Base-by-base conservation (phyloP, 2,113 vertebrate genomes). In the Polypterus senegalus region DNA sequence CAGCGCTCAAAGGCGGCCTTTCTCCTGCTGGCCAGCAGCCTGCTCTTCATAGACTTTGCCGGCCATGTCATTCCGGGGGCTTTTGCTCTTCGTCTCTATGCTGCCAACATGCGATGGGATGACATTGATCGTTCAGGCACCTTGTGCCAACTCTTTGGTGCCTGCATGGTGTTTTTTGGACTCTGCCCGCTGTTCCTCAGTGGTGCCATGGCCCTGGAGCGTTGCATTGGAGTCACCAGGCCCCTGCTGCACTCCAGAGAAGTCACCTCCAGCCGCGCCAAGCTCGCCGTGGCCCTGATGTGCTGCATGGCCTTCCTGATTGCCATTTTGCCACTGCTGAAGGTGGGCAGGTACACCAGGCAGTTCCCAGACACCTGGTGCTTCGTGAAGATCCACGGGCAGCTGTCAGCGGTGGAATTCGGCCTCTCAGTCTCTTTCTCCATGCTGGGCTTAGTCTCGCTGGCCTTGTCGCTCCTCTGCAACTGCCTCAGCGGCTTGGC, bases 311-410 rank as follows among this genome's bases (percentile, higher is more conserved):
- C 89, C 43, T 65, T 88, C 47, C 61, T 72, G 1, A 73, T 90
- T 10, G 88, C 89, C 3, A 62, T 79, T 58, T 77, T 89, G 62
- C 90, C 89, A 5, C 67, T 89, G 46, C 72, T 80, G 61, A 61
- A n/a, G 0, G 74, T 86, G 7, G 89, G 87, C 4, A 76, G 58
- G 27, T 92, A 92, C 10, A 69, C 72, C 9, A 54, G 67, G 8
- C 91, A 91, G 67, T 77, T 66, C 59, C 86, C 83, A 0, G 79
- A 77, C 45, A 91, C 89, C 8, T 91, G 90, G 89, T 93, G 91
- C 69, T 92, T 91, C 70, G 79, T 91, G 56, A 69, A 69, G 3
- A 69, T 88, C 61, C 67, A 71, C 4, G 60, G 59, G 0, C 45
- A 65, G 3, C 68, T 67, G 11, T 74, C 73, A 47, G 64, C 61